Evolutionary conservation across 2,797 vertebrate species (phyloP), one percentile per base, ranked within the genome.

Genomic region (Muraenolepis orangiensis): DNA sequence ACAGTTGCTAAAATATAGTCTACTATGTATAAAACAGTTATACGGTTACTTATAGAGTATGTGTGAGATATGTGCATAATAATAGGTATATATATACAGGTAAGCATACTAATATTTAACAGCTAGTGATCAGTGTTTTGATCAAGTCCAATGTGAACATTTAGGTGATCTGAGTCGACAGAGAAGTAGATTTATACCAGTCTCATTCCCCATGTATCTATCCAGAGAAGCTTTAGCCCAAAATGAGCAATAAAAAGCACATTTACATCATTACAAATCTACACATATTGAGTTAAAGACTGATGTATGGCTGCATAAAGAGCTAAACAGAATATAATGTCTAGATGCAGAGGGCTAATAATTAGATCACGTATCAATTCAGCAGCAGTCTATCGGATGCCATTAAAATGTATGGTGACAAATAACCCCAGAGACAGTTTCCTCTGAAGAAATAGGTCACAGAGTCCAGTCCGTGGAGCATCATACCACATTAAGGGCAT

Each of bases 401-500:
- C 95, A 96, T 97, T 97, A 96, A 96, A 97, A 96, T 96, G 96
- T 96, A 95, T 95, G 91, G 94, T 94, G 95, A 97, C 95, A 96
- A 96, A 94, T 91, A 96, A 94, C 95, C 95, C 95, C 92, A 91
- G 96, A 98, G 97, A 98, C 95, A 96, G 96, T 98, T 98, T 96
- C 96, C 96, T 97, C 95, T 93, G 96, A 98, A 97, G 96, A 99
- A 99, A 98, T 99, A 99, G 98, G 97, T 99, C 97, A 99, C 96
- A 97, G 96, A 98, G 98, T 99, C 97, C 96, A 98, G 95, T 94
- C 97, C 96, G 92, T 96, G 97, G 97, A 97, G 96, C 97, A 95
- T 99, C 98, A 99, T 98, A 96, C 96, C 96, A 99, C 98, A 99
- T 99, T 99, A 99, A 98, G 96, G 98, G 96, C 96, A 95, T 98